Base-by-base conservation (phyloP, 2,113 vertebrate species). In the Setophaga coronata region DNA sequence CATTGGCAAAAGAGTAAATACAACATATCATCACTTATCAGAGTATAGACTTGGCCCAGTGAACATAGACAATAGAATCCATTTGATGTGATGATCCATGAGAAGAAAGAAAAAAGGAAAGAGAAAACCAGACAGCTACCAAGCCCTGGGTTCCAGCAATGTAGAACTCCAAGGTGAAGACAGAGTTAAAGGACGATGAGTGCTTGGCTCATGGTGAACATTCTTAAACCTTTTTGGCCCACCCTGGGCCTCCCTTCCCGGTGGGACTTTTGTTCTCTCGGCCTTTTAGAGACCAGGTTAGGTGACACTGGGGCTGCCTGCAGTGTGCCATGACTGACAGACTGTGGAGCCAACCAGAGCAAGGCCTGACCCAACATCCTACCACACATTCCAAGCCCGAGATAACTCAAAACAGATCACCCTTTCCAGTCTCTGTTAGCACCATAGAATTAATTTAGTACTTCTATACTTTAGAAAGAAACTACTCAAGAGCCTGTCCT, bases 61-160 rank as follows among this genome's bases (percentile, higher is more conserved):
- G 50, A 48, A n/a, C 24, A 40, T 3, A 65, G 24, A 23, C 40
- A 65, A 18, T 5, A 40, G 24, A 48, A 57, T 40, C 23, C 12
- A 5, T 34, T 57, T 16, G 11, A 20, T 48, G 9, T 12, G 17
- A 16, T 0, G 0, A 29, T 74, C 6, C 0, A 1, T 40, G 29
- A 56, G 42, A 74, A 65, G 19, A 57, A 6, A 19, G 34, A 25
- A 57, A 74, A 24, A 24, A 19, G 16, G 48, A 50, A 15, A 5
- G 1, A 29, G 29, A 74, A 10, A 74, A 57, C 16, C 3, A 13
- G 24, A 24, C 10, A 57, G 10, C 10, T 48, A 25, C 25, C 29
- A 48, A 0, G 12, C 29, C 29, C 51, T 40, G 23, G 15, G 18
- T 40, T 56, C 29, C 50, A 85, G 34, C 5, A 2, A 7, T 16